A percentile compares a stretch with the other conserved stretches of the same genome.
Conservation (phyloP, 2,113 vertebrate genomes). For the Campylomormyrus numenius region DNA sequence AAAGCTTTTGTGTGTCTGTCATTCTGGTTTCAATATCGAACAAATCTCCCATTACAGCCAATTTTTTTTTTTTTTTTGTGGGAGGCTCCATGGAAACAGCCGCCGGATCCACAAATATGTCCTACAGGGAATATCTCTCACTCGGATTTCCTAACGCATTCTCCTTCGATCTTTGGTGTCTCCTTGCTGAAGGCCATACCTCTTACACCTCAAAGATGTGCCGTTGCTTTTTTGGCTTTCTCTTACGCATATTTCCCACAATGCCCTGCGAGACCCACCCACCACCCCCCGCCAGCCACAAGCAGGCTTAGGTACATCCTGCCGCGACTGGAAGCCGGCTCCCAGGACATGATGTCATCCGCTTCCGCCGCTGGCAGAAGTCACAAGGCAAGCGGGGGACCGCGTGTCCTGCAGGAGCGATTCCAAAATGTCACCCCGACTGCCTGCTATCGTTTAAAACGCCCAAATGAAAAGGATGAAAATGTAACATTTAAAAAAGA, state of each 20-base stretch:
- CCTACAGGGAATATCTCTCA: background rate
- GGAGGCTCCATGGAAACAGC: background rate
- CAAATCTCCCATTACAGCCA: background rate
- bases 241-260: background rate
- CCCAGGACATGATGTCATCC: background rate
- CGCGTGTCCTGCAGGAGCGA: background rate
- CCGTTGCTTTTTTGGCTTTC: background rate
- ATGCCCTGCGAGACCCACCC: background rate
- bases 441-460: background rate
- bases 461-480: constrained; percentile 7
- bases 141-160: background rate
- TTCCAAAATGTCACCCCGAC: background rate
- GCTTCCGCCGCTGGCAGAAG: background rate
- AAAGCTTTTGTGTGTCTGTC: background rate
- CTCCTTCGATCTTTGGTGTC: background rate
- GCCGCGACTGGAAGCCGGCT: background rate
- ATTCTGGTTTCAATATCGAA: background rate
- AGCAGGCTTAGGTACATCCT: background rate
- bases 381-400: background rate
- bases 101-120: background rate
- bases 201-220: background rate
- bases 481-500: background rate
- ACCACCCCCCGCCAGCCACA: background rate
- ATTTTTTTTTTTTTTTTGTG: background rate
- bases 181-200: background rate